phyloP scores from a whole-genome alignment of 1,140 invertebrate species.

The Dendroctonus ponderosae region DNA sequence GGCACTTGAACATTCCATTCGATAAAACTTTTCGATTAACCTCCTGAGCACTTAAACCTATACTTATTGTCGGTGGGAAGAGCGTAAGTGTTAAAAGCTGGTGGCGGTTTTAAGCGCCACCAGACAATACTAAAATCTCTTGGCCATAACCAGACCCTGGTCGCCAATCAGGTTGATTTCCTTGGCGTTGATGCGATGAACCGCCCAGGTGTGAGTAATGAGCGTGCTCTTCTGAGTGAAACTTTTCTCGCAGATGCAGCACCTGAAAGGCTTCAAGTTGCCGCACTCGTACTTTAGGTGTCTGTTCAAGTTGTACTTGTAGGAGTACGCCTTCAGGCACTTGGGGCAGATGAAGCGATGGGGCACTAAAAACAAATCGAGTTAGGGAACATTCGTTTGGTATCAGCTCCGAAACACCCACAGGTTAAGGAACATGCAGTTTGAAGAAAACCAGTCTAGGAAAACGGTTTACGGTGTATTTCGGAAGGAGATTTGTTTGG shows the following conservation, averaged over 20 bases:
- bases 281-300: slow-evolving; percentile 31
- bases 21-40: too few relatives aligned
- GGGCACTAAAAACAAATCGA: slow-evolving; percentile 12
- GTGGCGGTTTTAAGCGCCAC: background rate
- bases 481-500: background rate
- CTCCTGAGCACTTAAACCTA: too few relatives aligned
- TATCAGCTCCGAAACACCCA: too few relatives aligned
- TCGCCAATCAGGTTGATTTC: slow-evolving; percentile 3
- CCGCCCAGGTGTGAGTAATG: slow-evolving; percentile 4
- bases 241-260: slow-evolving; percentile 21
- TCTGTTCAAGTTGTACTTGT: slow-evolving; percentile 30
- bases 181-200: slow-evolving; percentile 17
- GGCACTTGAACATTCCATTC: too few relatives aligned
- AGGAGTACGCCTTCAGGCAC: slow-evolving; percentile 15
- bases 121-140: background rate
- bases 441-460: too few relatives aligned
- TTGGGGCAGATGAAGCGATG: slow-evolving; percentile 14
- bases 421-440: too few relatives aligned
- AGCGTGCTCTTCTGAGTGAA: slow-evolving; percentile 27
- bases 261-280: slow-evolving; percentile 25
- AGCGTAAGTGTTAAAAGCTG: background rate
- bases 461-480: too few relatives aligned
- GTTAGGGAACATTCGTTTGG: too few relatives aligned
- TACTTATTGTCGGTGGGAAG: too few relatives aligned
- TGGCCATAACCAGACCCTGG: background rate